A percentile compares a stretch with the other conserved stretches of the same genome.
phyloP scores from a whole-genome alignment of 2,888 invertebrate species.

The Xestia ashworthii region DNA sequence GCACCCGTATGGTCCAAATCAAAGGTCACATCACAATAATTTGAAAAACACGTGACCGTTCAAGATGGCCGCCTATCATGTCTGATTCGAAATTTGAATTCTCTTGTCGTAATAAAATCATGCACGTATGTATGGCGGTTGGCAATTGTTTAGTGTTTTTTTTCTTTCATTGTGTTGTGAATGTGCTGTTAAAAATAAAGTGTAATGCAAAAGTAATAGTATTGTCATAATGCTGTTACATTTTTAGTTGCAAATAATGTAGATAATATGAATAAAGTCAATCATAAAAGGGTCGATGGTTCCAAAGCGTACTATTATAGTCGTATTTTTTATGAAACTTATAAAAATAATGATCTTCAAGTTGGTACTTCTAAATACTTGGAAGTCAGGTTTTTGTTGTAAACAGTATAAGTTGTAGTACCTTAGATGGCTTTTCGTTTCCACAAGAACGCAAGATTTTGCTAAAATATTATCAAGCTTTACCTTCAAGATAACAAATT shows the following conservation, averaged over 20 bases:
- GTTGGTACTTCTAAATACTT: neutral
- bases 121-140: conserved; percentile 81
- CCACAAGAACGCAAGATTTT: neutral
- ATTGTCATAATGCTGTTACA: neutral
- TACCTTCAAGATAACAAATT: neutral
- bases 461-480: neutral
- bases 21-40: conserved; percentile 89
- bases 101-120: conserved; percentile 87
- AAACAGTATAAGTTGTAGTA: neutral
- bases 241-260: conserved; percentile 6
- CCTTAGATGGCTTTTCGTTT: neutral
- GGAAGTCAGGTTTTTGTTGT: neutral
- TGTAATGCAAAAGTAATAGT: conserved; percentile 17
- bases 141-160: conserved; percentile 67
- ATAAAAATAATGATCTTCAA: neutral
- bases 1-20: conserved; percentile 80
- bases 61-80: conserved; percentile 81
- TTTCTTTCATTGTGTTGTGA: conserved; percentile 46
- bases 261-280: neutral
- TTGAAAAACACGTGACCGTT: conserved; percentile 85
- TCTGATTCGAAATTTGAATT: conserved; percentile 88
- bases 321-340: neutral
- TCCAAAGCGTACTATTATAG: neutral
- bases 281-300: neutral
- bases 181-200: neutral